These are phyloP conservation scores for Gonocerus acuteangulatus DNA, from an alignment of 2,888 invertebrate genomes.

Conservation along the genomic window DNA sequence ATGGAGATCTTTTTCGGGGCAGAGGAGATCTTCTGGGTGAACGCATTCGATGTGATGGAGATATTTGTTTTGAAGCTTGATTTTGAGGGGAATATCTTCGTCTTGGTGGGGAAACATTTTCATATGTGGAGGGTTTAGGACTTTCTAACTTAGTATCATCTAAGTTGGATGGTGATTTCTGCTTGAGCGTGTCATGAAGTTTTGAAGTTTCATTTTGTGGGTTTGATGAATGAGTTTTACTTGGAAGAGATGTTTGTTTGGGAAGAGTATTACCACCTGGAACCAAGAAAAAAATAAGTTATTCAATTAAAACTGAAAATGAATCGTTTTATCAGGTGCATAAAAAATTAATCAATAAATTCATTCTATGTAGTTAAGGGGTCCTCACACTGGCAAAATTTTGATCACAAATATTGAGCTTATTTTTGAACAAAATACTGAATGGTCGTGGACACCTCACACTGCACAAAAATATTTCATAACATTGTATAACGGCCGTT, in stretches of 20 bases:
- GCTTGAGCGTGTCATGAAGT: not conserved
- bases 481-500: too few species aligned
- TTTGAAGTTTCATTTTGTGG: too few species aligned
- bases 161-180: not conserved
- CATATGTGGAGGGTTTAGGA: not conserved
- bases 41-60: not conserved
- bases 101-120: not conserved
- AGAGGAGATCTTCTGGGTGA: not conserved
- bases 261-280: not conserved
- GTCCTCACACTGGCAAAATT: too few species aligned
- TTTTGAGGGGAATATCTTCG: constrained; percentile 16
- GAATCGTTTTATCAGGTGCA: not conserved
- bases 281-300: not conserved
- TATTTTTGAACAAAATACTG: too few species aligned
- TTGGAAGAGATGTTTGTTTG: too few species aligned
- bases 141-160: constrained; percentile 3
- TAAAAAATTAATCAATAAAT: not conserved
- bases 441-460: too few species aligned
- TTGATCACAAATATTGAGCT: too few species aligned
- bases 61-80: not conserved
- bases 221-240: too few species aligned
- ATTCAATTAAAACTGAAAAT: not conserved
- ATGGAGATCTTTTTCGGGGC: constrained; percentile 2
- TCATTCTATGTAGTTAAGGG: too few species aligned
- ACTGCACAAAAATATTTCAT: too few species aligned